A percentile compares a stretch with the other conserved stretches of the same genome.
These are phyloP conservation scores for Junco hyemalis DNA, from an alignment of 2,113 vertebrate genomes.

Conservation along the genomic window DNA sequence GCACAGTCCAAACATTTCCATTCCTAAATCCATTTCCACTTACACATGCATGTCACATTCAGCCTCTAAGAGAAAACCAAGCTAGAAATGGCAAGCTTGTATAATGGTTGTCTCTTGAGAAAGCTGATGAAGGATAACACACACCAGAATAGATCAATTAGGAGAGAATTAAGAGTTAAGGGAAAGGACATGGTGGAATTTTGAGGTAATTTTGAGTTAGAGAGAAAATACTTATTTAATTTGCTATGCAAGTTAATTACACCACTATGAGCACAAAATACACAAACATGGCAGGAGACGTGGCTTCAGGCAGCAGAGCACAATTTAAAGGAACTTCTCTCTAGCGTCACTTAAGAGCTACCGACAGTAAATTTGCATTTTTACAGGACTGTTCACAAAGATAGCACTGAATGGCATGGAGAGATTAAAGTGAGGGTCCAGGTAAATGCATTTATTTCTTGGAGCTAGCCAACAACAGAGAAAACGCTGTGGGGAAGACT, in stretches of 20 bases:
- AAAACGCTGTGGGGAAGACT: background rate
- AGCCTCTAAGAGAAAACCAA: background rate
- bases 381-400: background rate
- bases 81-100: background rate
- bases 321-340: background rate
- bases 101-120: background rate
- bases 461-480: background rate
- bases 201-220: background rate
- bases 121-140: background rate
- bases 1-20: background rate
- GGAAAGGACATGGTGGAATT: background rate
- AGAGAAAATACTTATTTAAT: background rate
- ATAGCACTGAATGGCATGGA: background rate
- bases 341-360: background rate
- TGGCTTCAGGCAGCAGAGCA: background rate
- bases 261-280: background rate
- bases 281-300: background rate
- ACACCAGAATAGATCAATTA: background rate
- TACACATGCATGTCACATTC: background rate
- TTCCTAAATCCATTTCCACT: background rate
- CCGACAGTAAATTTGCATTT: background rate
- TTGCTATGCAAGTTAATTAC: background rate
- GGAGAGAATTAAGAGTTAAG: background rate
- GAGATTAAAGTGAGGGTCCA: background rate
- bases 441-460: background rate